These are phyloP conservation scores for Cryptus viduatorius DNA, from an alignment of 2,888 invertebrate species.

Conservation along the genomic window DNA sequence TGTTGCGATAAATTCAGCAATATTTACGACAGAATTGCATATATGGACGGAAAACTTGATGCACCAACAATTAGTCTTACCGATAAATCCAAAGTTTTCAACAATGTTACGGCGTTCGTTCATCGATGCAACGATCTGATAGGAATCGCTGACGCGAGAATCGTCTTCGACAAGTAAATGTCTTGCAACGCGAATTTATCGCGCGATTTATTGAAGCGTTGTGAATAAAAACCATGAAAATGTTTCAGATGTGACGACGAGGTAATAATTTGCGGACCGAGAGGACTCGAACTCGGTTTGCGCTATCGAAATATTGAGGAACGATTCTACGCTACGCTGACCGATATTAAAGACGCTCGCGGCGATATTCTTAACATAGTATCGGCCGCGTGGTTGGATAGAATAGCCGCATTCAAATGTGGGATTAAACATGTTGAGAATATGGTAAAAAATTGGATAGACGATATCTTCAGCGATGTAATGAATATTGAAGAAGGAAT, in stretches of 20 bases:
- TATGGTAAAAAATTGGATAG: conserved; percentile 86
- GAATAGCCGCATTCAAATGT: conserved; percentile 77
- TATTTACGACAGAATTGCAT: conserved; percentile 80
- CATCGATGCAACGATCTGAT: conserved; percentile 87
- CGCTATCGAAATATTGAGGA: conserved; percentile 84
- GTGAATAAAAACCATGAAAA: neutral
- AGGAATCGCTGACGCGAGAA: conserved; percentile 86
- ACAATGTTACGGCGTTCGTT: conserved; percentile 86
- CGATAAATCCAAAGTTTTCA: conserved; percentile 86
- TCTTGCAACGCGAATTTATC: conserved; percentile 1
- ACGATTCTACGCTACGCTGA: conserved; percentile 84
- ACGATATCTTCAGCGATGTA: conserved; percentile 86
- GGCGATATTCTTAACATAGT: conserved; percentile 85
- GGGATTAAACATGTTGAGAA: conserved; percentile 86
- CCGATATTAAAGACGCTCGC: conserved; percentile 84
- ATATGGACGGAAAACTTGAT: conserved; percentile 49
- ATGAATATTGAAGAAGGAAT: conserved; percentile 86
- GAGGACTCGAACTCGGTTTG: conserved; percentile 78
- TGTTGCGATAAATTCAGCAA: conserved; percentile 86
- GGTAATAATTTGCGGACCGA: conserved; percentile 85
- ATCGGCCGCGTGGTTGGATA: conserved; percentile 85
- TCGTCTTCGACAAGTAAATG: conserved; percentile 86
- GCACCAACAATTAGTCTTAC: conserved; percentile 78
- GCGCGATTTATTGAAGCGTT: too few relatives aligned
- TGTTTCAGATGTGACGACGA: conserved; percentile 82